Percentiles rank a stretch among this genome's conserved stretches.
Evolutionary conservation across 2,888 invertebrate species (phyloP).

Genomic region (Asteroscopus sphinx): DNA sequence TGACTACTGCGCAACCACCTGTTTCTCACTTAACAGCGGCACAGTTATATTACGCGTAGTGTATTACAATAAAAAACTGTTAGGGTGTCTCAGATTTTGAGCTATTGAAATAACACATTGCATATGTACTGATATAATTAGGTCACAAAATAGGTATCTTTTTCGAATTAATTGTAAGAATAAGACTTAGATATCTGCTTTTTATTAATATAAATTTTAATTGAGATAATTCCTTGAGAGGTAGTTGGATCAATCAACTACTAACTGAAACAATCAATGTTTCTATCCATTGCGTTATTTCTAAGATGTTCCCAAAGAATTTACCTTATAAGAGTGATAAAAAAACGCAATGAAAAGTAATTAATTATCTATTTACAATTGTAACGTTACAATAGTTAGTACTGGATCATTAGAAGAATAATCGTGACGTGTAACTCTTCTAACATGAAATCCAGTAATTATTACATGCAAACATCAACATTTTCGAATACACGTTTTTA

Average conservation of each 20-base stretch:
- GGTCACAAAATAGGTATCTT: background rate
- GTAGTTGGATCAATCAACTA: constrained; percentile 23
- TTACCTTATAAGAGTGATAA: constrained; percentile 10
- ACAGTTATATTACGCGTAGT: no score
- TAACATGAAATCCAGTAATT: no score
- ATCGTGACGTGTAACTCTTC: no score
- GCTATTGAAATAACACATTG: no score
- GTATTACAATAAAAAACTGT: no score
- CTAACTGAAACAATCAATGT: background rate
- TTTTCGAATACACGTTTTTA: constrained; percentile 13
- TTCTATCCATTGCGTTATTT: constrained; percentile 11
- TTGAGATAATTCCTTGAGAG: constrained; percentile 38
- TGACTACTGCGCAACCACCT: no score
- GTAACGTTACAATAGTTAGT: background rate
- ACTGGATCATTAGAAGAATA: no score
- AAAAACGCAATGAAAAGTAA: constrained; percentile 32
- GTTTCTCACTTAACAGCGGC: no score
- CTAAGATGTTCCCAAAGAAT: constrained; percentile 23
- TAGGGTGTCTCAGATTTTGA: no score
- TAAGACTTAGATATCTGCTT: background rate
- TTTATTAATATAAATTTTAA: background rate
- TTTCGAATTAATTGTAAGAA: background rate
- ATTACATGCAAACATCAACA: constrained; percentile 10
- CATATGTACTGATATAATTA: constrained; percentile 1
- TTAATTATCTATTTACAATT: background rate